A percentile compares a stretch with the other conserved stretches of the same genome.
Evolutionary conservation across 2,888 invertebrate species (phyloP).

Genomic region (Bellardia bayeri): DNA sequence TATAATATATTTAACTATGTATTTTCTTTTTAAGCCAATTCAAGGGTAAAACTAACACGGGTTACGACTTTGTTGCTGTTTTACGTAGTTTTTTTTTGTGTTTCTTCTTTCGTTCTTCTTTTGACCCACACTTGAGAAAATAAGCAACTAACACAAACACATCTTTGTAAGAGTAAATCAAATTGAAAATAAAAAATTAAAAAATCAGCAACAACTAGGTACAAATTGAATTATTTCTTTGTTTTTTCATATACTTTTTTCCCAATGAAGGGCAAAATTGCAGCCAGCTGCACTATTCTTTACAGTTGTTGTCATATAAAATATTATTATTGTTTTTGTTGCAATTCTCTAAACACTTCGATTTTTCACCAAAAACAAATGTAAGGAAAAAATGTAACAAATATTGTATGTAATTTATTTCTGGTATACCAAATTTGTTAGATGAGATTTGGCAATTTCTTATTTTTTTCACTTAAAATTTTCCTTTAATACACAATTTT

Average conservation of each 20-base stretch:
- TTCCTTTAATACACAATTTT: conserved; percentile 16
- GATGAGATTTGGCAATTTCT: neutral
- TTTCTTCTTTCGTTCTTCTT: neutral
- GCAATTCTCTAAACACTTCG: conserved; percentile 60
- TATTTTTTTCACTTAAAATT: conserved; percentile 16
- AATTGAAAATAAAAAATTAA: conserved; percentile 19
- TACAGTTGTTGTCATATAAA: conserved; percentile 11
- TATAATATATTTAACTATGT: neutral
- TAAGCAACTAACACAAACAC: conserved; percentile 3
- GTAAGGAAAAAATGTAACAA: neutral
- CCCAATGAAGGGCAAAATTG: conserved; percentile 66
- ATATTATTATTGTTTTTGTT: conserved; percentile 38
- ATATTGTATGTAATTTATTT: neutral
- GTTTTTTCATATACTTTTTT: conserved; percentile 14
- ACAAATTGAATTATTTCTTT: conserved; percentile 27
- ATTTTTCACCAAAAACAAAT: conserved; percentile 68
- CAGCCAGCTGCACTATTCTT: conserved; percentile 62
- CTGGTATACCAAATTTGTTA: neutral
- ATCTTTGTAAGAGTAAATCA: neutral
- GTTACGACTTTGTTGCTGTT: neutral
- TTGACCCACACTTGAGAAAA: conserved; percentile 13
- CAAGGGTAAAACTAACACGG: conserved; percentile 37
- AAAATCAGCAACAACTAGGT: conserved; percentile 45
- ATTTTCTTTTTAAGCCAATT: conserved; percentile 28
- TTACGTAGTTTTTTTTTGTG: conserved; percentile 7